Conservation (phyloP, 2,113 vertebrate species). For the Nematolebias whitei region DNA sequence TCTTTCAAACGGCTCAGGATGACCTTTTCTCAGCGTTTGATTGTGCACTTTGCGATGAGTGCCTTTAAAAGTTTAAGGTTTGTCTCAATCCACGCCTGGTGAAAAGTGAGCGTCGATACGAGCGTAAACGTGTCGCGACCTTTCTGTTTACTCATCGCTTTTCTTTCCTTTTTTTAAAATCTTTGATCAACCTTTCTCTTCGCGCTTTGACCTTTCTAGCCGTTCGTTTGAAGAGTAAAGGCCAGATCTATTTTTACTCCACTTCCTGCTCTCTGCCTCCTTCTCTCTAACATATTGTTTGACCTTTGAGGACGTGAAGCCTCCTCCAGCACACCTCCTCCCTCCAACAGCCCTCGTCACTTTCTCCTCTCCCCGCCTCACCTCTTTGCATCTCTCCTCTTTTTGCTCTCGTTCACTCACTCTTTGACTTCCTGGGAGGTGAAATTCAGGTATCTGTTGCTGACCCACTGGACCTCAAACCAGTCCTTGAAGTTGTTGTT, state of each 20-base stretch:
- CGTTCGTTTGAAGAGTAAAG: conserved; percentile 32
- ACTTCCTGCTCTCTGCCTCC: conserved; percentile 15
- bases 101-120: conserved; percentile 13
- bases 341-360: neutral
- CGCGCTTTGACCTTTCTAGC: conserved; percentile 27
- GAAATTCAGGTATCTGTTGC: conserved; percentile 84
- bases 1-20: too few species aligned
- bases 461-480: conserved; percentile 89
- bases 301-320: conserved; percentile 44
- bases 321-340: conserved; percentile 7
- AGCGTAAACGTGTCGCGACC: conserved; percentile 18
- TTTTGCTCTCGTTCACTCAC: conserved; percentile 72
- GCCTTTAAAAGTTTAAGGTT: conserved; percentile 1
- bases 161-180: conserved; percentile 41
- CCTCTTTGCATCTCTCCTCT: neutral
- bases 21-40: too few species aligned
- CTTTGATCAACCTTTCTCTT: conserved; percentile 36
- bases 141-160: conserved; percentile 28
- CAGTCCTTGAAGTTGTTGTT: conserved; percentile 86
- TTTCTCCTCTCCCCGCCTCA: conserved; percentile 7
- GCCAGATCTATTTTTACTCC: conserved; percentile 51
- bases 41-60: too few species aligned
- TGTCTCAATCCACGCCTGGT: neutral
- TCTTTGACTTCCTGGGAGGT: conserved; percentile 85
- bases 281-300: conserved; percentile 11